A percentile compares a stretch with the other conserved stretches of the same genome.
These are phyloP conservation scores for Clarias batrachus DNA, from an alignment of 2,113 vertebrate species.

Conservation along the genomic window DNA sequence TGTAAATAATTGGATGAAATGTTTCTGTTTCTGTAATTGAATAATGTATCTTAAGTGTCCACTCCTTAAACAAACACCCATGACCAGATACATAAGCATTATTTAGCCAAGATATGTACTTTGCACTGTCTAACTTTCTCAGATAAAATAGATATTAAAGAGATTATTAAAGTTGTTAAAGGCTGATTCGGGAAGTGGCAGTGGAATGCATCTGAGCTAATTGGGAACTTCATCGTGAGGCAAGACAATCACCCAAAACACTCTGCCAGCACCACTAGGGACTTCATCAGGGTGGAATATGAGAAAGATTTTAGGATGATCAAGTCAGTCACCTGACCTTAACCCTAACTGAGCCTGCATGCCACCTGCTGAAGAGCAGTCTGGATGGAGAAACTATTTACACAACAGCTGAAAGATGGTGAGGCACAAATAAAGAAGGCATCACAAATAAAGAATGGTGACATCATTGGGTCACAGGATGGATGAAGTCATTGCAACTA, in stretches of 20 bases:
- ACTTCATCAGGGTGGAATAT: not conserved
- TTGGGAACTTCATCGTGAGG: not conserved
- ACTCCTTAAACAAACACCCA: not conserved
- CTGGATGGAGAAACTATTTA: not conserved
- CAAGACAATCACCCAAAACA: not conserved
- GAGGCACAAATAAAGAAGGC: not conserved
- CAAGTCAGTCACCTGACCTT: not conserved
- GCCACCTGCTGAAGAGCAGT: not conserved
- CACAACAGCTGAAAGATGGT: not conserved
- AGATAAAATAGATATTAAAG: too few relatives aligned
- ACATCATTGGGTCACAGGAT: not conserved
- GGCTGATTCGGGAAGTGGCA: not conserved
- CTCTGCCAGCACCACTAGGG: not conserved
- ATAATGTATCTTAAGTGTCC: not conserved
- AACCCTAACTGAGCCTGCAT: not conserved
- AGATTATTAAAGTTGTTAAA: not conserved
- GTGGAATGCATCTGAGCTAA: not conserved
- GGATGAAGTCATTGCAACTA: not conserved
- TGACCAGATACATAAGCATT: not conserved
- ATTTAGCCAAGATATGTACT: not conserved
- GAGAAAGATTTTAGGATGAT: not conserved
- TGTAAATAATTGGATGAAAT: not conserved
- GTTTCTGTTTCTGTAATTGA: not conserved
- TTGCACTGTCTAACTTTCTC: too few relatives aligned
- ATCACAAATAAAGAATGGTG: not conserved